Evolutionary conservation across 2,113 vertebrate species (phyloP).

Genomic region (Asarcornis scutulata): DNA sequence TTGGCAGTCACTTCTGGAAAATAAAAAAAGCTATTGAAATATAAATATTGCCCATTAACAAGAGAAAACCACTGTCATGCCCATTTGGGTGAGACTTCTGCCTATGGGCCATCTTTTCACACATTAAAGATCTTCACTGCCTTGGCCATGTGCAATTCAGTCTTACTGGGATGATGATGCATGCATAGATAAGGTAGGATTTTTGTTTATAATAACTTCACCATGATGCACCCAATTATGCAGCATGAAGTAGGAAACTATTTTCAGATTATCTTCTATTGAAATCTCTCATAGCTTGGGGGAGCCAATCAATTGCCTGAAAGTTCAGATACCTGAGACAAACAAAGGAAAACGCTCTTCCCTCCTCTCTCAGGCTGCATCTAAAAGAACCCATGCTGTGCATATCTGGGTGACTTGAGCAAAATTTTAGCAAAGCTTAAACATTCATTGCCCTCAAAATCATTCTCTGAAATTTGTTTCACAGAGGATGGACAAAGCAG

Average conservation of each 20-base stretch:
- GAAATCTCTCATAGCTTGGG: background rate
- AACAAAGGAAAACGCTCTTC: background rate
- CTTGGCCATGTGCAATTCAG: background rate
- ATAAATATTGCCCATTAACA: constrained; percentile 6
- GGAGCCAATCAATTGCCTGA: background rate
- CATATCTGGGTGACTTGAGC: background rate
- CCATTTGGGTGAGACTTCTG: background rate
- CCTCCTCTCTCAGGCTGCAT: background rate
- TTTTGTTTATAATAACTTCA: background rate
- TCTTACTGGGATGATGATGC: background rate
- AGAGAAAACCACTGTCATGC: background rate
- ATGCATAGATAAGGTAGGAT: background rate
- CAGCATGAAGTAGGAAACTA: background rate
- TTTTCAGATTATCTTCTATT: background rate
- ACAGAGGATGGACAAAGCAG: background rate
- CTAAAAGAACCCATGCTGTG: background rate
- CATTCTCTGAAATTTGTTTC: background rate
- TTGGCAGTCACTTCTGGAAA: constrained; percentile 60
- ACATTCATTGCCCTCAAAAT: background rate
- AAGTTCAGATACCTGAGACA: background rate
- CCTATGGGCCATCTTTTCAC: background rate
- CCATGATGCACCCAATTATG: background rate
- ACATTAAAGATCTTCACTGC: background rate
- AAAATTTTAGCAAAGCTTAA: constrained; percentile 20
- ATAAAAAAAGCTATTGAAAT: constrained; percentile 18